Base-by-base conservation (phyloP, 2,113 vertebrate species). In the Neogale vison region DNA sequence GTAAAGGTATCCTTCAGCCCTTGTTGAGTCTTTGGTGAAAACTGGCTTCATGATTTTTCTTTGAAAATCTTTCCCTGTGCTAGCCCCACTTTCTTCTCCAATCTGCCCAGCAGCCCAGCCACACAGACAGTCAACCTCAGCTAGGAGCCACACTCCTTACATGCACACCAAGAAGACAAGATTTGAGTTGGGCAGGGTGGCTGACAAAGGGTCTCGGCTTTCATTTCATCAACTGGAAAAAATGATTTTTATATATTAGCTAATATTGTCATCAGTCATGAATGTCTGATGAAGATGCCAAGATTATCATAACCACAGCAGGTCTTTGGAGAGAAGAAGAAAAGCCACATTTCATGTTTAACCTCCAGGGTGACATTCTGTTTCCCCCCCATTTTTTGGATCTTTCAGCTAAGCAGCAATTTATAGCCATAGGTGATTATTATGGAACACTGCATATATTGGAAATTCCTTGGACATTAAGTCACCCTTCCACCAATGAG, bases 361-460 rank as follows among this genome's bases (percentile, higher is more conserved):
- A 57, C 57, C 45, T 94, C 88, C 71, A 52, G 86, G 57, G 72
- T 85, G 50, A 12, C n/a, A 87, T 91, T 94, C 80, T 95, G 50
- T 63, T 63, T 1, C 11, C 31, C 1, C 3, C 14, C 18, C 13
- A 87, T 52, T 59, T 95, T 88, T 79, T 96, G 50, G 89, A 91
- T 97, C 91, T 98, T 98, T 86, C 98, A 99, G 99, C 98, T 71
- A 99, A 99, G 97, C 99, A 99, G 97, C 99, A 99, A 84, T 99
- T 99, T 97, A 96, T 99, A 98, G 99, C 99, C 2, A 98, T 99
- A 92, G 99, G 99, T 39, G 99, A 99, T 59, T 98, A 99, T 65
- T 98, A 98, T 67, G 99, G 99, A 87, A 98, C 99, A 9, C 98
- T 99, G 69, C 99, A 99, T 90, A 97, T 99, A 97, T 98, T 99